Conservation (phyloP, 1,140 invertebrate genomes). For the Bombus confusus region DNA sequence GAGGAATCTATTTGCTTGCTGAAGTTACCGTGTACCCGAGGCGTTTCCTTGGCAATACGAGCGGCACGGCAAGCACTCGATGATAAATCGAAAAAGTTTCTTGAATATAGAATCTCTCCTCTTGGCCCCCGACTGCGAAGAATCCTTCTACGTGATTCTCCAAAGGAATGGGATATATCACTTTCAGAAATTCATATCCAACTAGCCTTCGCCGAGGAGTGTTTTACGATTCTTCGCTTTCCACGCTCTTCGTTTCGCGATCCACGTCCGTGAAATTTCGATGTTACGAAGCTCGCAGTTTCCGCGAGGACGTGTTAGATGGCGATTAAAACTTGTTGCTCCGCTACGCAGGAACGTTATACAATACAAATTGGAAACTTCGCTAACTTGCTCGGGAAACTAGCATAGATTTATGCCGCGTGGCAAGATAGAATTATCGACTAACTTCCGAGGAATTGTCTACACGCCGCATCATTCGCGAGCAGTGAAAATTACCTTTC, state of each 20-base stretch:
- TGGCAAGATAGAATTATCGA: conserved; percentile 19
- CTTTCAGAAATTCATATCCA: conserved; percentile 1
- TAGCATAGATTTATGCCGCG: conserved; percentile 14
- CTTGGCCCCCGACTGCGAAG: neutral
- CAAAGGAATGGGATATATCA: neutral
- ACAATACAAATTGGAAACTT: conserved; percentile 28
- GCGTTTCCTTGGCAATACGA: neutral
- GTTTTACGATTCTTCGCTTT: neutral
- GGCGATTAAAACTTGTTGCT: conserved; percentile 39
- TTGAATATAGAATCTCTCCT: conserved; percentile 24
- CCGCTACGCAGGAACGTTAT: neutral
- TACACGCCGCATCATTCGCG: neutral
- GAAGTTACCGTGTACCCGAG: neutral
- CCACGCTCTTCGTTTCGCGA: neutral
- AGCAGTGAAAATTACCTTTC: neutral
- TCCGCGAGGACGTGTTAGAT: neutral
- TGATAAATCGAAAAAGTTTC: conserved; percentile 58
- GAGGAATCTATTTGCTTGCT: conserved; percentile 18
- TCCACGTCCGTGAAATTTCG: neutral
- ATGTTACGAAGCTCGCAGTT: neutral
- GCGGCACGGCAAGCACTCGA: conserved; percentile 20
- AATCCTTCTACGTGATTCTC: conserved; percentile 1
- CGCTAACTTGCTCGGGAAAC: conserved; percentile 23
- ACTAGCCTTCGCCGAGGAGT: neutral
- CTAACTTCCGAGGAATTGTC: conserved; percentile 20